These are phyloP conservation scores for Heteronetta atricapilla DNA, from an alignment of 2,113 vertebrate species.

Conservation along the genomic window DNA sequence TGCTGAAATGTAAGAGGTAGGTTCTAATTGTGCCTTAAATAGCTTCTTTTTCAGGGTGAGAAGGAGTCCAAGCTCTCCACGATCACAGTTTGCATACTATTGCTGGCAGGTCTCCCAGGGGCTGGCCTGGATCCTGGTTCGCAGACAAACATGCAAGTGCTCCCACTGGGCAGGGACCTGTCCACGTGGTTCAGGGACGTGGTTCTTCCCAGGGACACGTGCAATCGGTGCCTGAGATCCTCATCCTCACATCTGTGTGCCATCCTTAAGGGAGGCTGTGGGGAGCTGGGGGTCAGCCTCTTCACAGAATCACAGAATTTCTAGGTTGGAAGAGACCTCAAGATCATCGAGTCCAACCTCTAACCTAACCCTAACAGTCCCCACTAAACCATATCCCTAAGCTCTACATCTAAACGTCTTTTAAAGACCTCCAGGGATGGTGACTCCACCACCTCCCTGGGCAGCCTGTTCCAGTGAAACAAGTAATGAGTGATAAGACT, in stretches of 20 bases:
- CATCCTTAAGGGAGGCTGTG: neutral
- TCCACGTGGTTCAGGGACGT: rapidly evolving
- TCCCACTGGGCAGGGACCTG: neutral
- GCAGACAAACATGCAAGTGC: neutral
- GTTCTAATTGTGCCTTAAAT: neutral
- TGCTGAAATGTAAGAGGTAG: neutral
- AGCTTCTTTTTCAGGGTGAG: neutral
- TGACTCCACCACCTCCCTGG: too few species aligned
- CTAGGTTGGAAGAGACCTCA: too few species aligned
- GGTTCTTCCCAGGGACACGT: neutral
- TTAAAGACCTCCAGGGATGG: too few species aligned
- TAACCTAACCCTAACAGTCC: too few species aligned
- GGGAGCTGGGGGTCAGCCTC: too few species aligned
- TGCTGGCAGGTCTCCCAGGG: neutral
- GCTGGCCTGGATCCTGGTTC: neutral
- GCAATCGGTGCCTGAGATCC: rapidly evolving
- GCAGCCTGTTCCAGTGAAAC: too few species aligned
- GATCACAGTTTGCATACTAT: neutral
- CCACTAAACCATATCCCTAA: too few species aligned
- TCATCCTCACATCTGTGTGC: neutral
- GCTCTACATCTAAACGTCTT: too few species aligned
- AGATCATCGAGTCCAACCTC: too few species aligned
- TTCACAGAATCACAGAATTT: too few species aligned
- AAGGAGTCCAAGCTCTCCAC: neutral
- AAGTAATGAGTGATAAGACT: too few species aligned